Base-by-base conservation (phyloP, 2,888 invertebrate genomes). In the Tyria jacobaeae region DNA sequence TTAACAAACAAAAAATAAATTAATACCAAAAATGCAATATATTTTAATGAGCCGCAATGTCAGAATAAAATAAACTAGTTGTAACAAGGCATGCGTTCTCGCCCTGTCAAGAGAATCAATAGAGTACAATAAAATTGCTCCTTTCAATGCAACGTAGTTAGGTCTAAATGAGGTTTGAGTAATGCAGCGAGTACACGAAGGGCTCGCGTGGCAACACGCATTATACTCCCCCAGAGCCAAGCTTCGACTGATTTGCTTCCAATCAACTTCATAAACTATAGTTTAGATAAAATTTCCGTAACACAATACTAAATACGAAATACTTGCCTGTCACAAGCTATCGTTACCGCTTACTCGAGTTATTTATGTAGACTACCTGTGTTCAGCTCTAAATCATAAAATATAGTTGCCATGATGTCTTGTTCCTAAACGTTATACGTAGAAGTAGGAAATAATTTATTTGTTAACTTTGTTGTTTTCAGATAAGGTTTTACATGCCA, bases 141-240 rank as follows among this genome's bases (percentile, higher is more conserved):
- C 89, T 87, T 89, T 90, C 90, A 91, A 91, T 91, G 90, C 90
- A 81, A 81, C 84, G 85, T 88, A 88, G 92, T 91, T 91, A 90
- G 86, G 81, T 89, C 88, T 90, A 93, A 94, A 94, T 92, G 94
- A 94, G 92, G 88, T 86, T 89, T 92, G 93, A 94, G 90, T 94
- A 91, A 94, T 93, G 92, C 85, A 76, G 75, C 72, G 79, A 67
- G 75, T 83, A 88, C 92, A 93, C 92, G 92, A 90, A 89, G 80
- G 84, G 79, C 73, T 91, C 78, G 91, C 92, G 92, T 91, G 91
- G 91, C 74, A 79, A 77, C 73, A 73, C 78, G 81, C 85, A 87
- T 84, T 88, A 85, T 85, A 84, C 79, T 83, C 73, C 73, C 69
- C 72, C 66, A 61, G 63, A 65, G 56, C 69, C 80, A 79, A 76